Conservation (phyloP, 2,113 vertebrate genomes). For the Ovis canadensis region DNA sequence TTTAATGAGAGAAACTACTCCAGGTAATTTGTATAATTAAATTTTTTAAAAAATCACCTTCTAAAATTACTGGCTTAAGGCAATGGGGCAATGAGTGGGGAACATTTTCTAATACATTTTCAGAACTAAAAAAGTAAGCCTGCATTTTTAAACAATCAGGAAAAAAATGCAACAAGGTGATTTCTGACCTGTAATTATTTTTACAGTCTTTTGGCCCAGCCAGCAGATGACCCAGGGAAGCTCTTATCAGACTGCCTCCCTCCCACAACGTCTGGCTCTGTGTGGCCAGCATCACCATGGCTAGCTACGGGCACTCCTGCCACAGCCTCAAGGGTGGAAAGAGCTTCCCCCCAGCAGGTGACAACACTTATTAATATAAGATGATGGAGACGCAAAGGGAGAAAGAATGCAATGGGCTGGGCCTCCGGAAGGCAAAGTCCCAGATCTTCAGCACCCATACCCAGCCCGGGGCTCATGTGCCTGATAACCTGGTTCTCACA, state of each 20-base stretch:
- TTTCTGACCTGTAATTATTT: constrained; percentile 26
- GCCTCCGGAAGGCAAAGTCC: background rate
- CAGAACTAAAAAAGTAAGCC: background rate
- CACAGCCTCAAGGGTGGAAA: background rate
- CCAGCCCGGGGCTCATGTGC: background rate
- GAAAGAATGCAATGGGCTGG: background rate
- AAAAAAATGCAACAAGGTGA: background rate
- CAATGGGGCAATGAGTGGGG: background rate
- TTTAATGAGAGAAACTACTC: background rate
- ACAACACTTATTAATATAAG: constrained; percentile 20
- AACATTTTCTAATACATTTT: background rate
- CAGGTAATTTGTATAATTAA: background rate
- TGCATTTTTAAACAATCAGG: background rate
- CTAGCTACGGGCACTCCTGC: constrained; percentile 22
- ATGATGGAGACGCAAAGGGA: background rate
- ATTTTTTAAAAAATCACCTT: background rate
- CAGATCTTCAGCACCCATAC: background rate
- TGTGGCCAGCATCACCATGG: constrained; percentile 35
- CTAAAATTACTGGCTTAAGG: background rate
- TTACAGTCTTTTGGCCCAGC: background rate
- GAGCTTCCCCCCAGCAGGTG: background rate
- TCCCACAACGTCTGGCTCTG: background rate
- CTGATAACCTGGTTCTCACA: background rate
- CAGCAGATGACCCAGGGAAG: background rate
- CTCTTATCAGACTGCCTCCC: background rate